Conservation (phyloP, 1,140 invertebrate species). For the roundworm (Caenorhabditis elegans) region DNA sequence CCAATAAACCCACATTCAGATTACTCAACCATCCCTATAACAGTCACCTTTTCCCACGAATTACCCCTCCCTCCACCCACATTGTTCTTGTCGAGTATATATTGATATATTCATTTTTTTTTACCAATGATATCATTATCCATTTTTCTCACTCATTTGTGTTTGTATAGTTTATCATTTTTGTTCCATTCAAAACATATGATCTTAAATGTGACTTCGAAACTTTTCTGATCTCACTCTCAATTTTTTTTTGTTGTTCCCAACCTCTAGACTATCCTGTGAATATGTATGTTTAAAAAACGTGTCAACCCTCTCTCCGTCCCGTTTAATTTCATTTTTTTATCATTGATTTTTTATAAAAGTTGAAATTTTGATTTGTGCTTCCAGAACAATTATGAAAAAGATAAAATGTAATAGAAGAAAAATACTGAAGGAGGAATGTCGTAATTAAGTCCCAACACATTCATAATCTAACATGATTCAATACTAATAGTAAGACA, state of each 20-base stretch:
- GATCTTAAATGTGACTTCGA: neutral
- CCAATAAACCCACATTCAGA: neutral
- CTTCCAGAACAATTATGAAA: too few relatives aligned
- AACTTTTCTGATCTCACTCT: neutral
- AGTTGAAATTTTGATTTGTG: too few relatives aligned
- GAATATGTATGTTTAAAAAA: conserved; percentile 9
- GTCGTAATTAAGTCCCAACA: too few relatives aligned
- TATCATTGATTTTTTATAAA: too few relatives aligned
- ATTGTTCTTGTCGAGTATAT: neutral
- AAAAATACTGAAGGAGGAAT: too few relatives aligned
- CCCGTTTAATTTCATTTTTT: too few relatives aligned
- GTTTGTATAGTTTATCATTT: too few relatives aligned
- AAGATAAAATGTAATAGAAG: too few relatives aligned
- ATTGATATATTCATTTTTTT: neutral
- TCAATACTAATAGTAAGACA: too few relatives aligned
- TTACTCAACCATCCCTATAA: neutral
- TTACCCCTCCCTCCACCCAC: neutral
- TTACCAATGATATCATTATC: neutral
- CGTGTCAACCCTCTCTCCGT: too few relatives aligned
- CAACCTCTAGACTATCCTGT: conserved; percentile 12
- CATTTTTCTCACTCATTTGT: neutral
- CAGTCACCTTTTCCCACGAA: neutral
- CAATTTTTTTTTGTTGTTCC: neutral
- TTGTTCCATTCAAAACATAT: too few relatives aligned
- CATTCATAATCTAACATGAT: too few relatives aligned